Percentiles rank a stretch among this genome's conserved stretches.
Evolutionary conservation across 2,888 invertebrate genomes (phyloP).

Genomic region (Bursaphelenchus okinawaensis): DNA sequence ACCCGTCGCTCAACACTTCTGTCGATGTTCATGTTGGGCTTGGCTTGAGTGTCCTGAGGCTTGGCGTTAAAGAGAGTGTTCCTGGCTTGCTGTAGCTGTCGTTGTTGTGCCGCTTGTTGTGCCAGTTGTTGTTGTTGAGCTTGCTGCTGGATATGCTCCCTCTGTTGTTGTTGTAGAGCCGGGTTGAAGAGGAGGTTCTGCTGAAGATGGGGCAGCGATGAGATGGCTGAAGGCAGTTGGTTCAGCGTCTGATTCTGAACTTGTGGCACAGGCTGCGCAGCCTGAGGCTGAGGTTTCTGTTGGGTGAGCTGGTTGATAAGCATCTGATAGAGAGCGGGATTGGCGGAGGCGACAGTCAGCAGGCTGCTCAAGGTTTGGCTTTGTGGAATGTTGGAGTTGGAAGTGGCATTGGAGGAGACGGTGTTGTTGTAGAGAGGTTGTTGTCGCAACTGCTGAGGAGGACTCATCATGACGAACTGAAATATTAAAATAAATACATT

Average conservation of each 20-base stretch:
- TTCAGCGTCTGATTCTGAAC: background rate
- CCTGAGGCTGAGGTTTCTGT: background rate
- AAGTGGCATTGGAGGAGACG: background rate
- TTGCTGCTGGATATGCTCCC: slow-evolving; percentile 17
- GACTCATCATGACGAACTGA: slow-evolving; percentile 8
- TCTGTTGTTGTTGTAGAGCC: slow-evolving; percentile 6
- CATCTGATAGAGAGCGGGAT: background rate
- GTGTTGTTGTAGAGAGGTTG: background rate
- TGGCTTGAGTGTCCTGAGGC: background rate
- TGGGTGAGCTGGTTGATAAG: background rate
- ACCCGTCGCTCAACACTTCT: background rate
- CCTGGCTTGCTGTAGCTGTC: slow-evolving; percentile 16
- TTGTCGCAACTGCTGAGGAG: slow-evolving; percentile 10
- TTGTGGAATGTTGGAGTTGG: background rate
- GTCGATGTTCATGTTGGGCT: background rate
- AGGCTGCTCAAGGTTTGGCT: background rate
- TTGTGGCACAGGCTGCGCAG: background rate
- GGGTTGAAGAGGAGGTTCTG: background rate
- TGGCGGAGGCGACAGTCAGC: background rate
- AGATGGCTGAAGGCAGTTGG: background rate
- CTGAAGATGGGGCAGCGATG: slow-evolving; percentile 5
- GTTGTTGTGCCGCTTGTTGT: slow-evolving; percentile 15
- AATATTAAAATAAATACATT: background rate
- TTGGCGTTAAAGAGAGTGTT: background rate
- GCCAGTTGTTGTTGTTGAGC: slow-evolving; percentile 5